A percentile compares a stretch with the other conserved stretches of the same genome.
Evolutionary conservation across 2,888 invertebrate genomes (phyloP).

Genomic region (Carcina quercana): DNA sequence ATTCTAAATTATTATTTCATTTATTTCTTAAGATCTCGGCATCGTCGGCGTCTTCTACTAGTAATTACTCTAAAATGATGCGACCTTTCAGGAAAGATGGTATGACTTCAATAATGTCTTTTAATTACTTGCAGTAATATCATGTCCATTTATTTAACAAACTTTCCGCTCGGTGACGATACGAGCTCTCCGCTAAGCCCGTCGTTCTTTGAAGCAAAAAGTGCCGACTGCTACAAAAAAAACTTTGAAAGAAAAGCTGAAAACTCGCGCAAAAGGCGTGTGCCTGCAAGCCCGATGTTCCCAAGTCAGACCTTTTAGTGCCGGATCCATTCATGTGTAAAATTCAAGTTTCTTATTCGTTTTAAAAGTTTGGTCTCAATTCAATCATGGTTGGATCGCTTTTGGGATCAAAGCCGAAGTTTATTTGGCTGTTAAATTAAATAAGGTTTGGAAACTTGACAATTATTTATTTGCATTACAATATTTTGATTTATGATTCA

Average conservation of each 20-base stretch:
- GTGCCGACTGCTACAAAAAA: slow-evolving; percentile 26
- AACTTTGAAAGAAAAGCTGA: slow-evolving; percentile 26
- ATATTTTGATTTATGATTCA: no score
- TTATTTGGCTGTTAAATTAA: background rate
- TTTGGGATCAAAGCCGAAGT: background rate
- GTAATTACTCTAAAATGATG: no score
- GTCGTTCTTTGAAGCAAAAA: slow-evolving; percentile 38
- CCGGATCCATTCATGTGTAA: background rate
- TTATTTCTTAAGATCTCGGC: no score
- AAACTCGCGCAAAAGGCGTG: slow-evolving; percentile 27
- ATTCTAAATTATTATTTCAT: no score
- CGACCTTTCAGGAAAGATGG: no score
- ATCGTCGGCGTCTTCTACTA: no score
- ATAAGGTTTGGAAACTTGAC: background rate
- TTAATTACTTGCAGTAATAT: no score
- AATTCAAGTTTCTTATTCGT: slow-evolving; percentile 2
- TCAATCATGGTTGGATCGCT: background rate
- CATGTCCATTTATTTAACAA: no score
- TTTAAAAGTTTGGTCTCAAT: background rate
- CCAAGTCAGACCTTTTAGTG: slow-evolving; percentile 12
- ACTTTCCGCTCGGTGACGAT: slow-evolving; percentile 10
- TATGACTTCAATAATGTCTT: no score
- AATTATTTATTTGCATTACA: no score
- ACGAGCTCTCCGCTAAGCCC: slow-evolving; percentile 24
- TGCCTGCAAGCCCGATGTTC: slow-evolving; percentile 18